These are phyloP conservation scores for Isotomurus palustris DNA, from an alignment of 2,888 invertebrate species.

Conservation along the genomic window DNA sequence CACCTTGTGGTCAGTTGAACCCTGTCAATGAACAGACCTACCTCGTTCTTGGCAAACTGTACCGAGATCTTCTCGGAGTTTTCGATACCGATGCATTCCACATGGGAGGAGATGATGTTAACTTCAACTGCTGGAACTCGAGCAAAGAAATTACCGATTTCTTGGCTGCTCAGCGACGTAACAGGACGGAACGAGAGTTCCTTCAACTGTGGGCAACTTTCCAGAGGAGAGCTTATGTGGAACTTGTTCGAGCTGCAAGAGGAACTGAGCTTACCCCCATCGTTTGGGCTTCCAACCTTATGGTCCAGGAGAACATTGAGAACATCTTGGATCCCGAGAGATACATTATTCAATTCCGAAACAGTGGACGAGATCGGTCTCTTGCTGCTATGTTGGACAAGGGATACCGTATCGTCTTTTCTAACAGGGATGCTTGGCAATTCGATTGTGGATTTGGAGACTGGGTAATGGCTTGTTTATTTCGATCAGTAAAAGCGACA, in stretches of 20 bases:
- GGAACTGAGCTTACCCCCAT: conserved; percentile 58
- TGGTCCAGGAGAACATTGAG: conserved; percentile 61
- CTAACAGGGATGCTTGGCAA: conserved; percentile 81
- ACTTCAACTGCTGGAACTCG: conserved; percentile 73
- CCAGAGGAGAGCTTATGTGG: conserved; percentile 60
- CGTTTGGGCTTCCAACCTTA: conserved; percentile 75
- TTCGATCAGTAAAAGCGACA: neutral
- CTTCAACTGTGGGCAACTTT: conserved; percentile 70
- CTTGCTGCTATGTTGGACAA: conserved; percentile 60
- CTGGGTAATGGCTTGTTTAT: conserved; percentile 61
- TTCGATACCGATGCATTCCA: conserved; percentile 75
- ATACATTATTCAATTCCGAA: conserved; percentile 78
- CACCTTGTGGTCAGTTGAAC: conserved; percentile 79
- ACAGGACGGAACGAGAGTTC: conserved; percentile 57
- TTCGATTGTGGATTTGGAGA: conserved; percentile 80
- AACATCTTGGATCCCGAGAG: conserved; percentile 61
- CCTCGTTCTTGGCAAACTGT: conserved; percentile 61
- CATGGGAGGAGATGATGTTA: conserved; percentile 80
- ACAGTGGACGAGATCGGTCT: conserved; percentile 58
- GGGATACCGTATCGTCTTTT: conserved; percentile 73
- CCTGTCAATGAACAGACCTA: conserved; percentile 67
- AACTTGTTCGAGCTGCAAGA: conserved; percentile 58
- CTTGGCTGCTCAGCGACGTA: conserved; percentile 57
- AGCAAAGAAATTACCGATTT: conserved; percentile 58
- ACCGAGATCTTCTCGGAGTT: conserved; percentile 67